Evolutionary conservation across 2,797 vertebrate genomes (phyloP).

Genomic region (Borostomias antarcticus): DNA sequence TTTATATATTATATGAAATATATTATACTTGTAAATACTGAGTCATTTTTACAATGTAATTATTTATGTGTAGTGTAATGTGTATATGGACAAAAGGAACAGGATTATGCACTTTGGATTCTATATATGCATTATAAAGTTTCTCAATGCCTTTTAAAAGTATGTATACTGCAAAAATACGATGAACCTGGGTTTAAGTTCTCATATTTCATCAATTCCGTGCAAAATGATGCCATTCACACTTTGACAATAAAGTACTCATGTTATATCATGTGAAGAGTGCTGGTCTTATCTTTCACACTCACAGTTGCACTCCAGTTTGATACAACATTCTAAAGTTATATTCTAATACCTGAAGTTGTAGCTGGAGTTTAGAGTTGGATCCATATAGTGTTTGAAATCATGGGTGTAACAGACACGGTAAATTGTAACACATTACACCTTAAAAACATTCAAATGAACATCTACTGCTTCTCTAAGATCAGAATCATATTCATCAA

Average conservation of each 20-base stretch:
- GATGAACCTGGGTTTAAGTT: constrained; percentile 81
- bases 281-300: constrained; percentile 31
- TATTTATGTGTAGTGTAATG: constrained; percentile 99
- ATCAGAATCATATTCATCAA: too few species aligned
- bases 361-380: too few species aligned
- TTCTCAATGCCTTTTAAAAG: constrained; percentile 85
- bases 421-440: too few species aligned
- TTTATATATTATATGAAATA: constrained; percentile 99
- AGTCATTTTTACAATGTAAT: constrained; percentile 99
- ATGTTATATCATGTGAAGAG: constrained; percentile 75
- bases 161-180: constrained; percentile 84
- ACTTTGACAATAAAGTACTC: constrained; percentile 98
- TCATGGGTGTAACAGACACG: too few species aligned
- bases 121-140: constrained; percentile 78
- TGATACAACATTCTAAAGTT: too few species aligned
- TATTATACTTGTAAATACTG: constrained; percentile 99
- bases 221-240: constrained; percentile 82
- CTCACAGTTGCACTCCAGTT: too few species aligned
- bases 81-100: constrained; percentile 90
- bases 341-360: too few species aligned
- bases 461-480: too few species aligned
- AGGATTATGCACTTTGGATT: constrained; percentile 97
- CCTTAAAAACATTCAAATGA: too few species aligned
- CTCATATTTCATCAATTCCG: constrained; percentile 81
- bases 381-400: too few species aligned